These are phyloP conservation scores for Mythimna loreyi DNA, from an alignment of 2,888 invertebrate species.

Conservation along the genomic window DNA sequence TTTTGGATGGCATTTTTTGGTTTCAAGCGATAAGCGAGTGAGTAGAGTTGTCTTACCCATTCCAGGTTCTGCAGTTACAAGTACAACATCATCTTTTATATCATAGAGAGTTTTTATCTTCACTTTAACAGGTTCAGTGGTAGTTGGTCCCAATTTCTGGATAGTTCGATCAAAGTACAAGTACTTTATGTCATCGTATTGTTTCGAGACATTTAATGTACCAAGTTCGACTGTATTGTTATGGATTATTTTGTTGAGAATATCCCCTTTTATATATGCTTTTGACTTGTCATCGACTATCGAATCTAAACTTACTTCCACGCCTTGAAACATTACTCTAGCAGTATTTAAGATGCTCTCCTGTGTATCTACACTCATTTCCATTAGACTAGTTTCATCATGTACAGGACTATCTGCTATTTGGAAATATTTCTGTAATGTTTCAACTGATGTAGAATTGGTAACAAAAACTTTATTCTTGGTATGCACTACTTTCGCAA, in stretches of 20 bases:
- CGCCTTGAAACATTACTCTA: conserved; percentile 39
- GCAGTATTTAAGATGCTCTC: conserved; percentile 9
- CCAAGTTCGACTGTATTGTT: conserved; percentile 34
- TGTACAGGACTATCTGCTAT: neutral
- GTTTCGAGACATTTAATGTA: conserved; percentile 6
- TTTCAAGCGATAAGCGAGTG: conserved; percentile 35
- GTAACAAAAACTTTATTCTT: neutral
- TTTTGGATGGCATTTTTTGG: conserved; percentile 31
- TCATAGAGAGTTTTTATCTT: neutral
- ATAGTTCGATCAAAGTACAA: conserved; percentile 38
- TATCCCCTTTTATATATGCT: conserved; percentile 28
- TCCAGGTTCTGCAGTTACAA: conserved; percentile 51
- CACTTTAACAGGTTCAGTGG: neutral
- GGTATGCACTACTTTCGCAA: neutral
- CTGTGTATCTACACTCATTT: conserved; percentile 27
- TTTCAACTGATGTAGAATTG: neutral
- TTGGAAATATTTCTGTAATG: conserved; percentile 23
- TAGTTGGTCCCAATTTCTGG: neutral
- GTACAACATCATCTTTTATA: conserved; percentile 20
- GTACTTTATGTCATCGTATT: conserved; percentile 44
- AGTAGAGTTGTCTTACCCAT: conserved; percentile 62
- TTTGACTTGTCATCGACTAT: conserved; percentile 25
- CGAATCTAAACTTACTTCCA: conserved; percentile 14
- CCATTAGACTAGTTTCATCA: conserved; percentile 14
- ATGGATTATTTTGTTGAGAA: conserved; percentile 20